phyloP scores from a whole-genome alignment of 2,797 vertebrate species.

The Caiman crocodilus region DNA sequence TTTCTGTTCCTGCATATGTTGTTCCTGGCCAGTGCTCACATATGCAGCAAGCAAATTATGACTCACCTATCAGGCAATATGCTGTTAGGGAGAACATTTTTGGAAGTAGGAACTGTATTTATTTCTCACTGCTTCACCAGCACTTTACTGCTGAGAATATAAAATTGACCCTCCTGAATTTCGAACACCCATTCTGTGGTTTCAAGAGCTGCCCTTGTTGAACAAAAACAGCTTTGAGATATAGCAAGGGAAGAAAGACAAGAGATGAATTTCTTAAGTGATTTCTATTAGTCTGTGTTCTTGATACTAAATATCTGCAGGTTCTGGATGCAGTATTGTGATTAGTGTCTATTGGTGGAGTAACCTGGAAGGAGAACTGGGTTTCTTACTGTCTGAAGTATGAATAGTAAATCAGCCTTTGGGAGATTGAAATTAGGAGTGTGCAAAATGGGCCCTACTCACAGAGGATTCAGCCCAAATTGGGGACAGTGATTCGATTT shows the following conservation, averaged over 20 bases:
- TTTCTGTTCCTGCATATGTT: not conserved
- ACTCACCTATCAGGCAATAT: not conserved
- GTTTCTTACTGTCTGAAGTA: not conserved
- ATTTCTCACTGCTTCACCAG: not conserved
- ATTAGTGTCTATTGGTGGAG: not conserved
- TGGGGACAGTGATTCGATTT: no score
- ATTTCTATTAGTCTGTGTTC: not conserved
- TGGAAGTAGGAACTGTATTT: not conserved
- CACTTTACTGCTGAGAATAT: not conserved
- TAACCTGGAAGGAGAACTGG: not conserved
- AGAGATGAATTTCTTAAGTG: not conserved
- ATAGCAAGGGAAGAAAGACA: not conserved
- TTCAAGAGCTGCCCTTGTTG: not conserved
- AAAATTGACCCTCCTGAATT: not conserved
- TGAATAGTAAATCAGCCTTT: not conserved
- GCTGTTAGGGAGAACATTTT: not conserved
- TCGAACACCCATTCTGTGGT: not conserved
- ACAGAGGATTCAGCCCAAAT: no score
- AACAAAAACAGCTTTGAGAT: not conserved
- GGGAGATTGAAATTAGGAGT: not conserved
- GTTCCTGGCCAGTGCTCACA: not conserved
- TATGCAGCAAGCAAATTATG: not conserved
- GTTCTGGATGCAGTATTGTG: not conserved
- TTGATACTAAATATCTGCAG: not conserved
- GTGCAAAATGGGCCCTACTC: no score